Percentiles rank a stretch among this genome's conserved stretches.
phyloP scores from a whole-genome alignment of 2,888 invertebrate species.

The Ganaspis brasiliensis region DNA sequence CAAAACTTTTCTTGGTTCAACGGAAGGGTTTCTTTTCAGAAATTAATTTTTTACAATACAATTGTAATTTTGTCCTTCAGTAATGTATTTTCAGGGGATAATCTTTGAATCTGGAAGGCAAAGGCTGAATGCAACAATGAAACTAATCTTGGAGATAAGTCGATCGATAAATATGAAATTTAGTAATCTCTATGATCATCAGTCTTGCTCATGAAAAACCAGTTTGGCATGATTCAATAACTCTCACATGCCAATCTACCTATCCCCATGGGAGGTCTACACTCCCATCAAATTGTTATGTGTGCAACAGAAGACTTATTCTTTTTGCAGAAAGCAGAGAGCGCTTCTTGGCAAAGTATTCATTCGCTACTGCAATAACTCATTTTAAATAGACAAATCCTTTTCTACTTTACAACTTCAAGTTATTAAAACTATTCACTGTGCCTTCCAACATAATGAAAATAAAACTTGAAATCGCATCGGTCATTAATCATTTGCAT shows the following conservation, averaged over 20 bases:
- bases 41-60: no score
- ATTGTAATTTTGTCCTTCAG: no score
- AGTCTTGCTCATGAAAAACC: slow-evolving; percentile 37
- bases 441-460: background rate
- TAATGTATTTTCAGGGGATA: no score
- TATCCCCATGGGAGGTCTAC: slow-evolving; percentile 39
- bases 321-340: background rate
- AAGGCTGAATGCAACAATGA: background rate
- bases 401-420: background rate
- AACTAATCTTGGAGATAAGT: slow-evolving; percentile 8
- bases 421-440: background rate
- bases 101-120: no score
- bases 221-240: slow-evolving; percentile 35
- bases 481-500: background rate
- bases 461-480: background rate
- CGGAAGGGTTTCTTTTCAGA: no score
- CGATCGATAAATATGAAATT: slow-evolving; percentile 38
- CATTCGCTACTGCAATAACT: slow-evolving; percentile 29
- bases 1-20: no score
- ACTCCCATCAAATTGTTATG: slow-evolving; percentile 21
- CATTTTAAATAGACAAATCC: slow-evolving; percentile 2
- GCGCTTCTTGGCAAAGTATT: background rate
- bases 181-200: slow-evolving; percentile 35
- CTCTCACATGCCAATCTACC: slow-evolving; percentile 39
- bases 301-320: background rate